phyloP scores from a whole-genome alignment of 2,113 vertebrate genomes.

The Forbesichthys agassizii region DNA sequence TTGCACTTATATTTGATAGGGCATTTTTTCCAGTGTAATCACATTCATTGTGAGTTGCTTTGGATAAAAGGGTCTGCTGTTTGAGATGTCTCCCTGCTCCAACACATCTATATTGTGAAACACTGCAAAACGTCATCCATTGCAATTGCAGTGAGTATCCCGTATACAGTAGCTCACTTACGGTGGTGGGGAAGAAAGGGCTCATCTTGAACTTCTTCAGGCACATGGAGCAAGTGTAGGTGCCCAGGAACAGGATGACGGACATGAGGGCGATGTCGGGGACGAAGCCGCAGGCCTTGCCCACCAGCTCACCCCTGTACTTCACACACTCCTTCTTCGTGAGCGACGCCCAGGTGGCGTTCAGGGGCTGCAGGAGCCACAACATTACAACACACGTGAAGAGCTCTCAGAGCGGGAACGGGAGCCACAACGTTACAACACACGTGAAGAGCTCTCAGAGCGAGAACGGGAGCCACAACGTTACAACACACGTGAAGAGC shows the following conservation, averaged over 20 bases:
- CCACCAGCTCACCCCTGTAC: constrained; percentile 84
- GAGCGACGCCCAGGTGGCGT: constrained; percentile 83
- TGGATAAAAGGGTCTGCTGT: no score
- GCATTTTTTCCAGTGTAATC: no score
- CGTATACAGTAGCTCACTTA: constrained; percentile 69
- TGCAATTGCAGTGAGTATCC: neutral
- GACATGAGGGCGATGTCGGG: constrained; percentile 97
- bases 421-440: no score
- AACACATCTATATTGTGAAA: neutral
- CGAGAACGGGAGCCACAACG: neutral
- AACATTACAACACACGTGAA: neutral
- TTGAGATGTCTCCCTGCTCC: neutral
- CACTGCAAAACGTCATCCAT: no score
- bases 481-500: neutral
- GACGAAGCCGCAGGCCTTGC: constrained; percentile 85
- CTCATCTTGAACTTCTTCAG: constrained; percentile 98
- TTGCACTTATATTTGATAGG: no score
- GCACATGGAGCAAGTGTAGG: constrained; percentile 94
- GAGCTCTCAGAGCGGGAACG: no score
- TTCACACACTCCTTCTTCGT: constrained; percentile 84
- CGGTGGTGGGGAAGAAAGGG: constrained; percentile 93
- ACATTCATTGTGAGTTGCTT: no score
- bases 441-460: no score
- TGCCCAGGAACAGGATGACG: constrained; percentile 97
- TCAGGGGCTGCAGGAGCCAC: constrained; percentile 69